Conservation (phyloP, 2,888 invertebrate species). For the Cantharis rustica region DNA sequence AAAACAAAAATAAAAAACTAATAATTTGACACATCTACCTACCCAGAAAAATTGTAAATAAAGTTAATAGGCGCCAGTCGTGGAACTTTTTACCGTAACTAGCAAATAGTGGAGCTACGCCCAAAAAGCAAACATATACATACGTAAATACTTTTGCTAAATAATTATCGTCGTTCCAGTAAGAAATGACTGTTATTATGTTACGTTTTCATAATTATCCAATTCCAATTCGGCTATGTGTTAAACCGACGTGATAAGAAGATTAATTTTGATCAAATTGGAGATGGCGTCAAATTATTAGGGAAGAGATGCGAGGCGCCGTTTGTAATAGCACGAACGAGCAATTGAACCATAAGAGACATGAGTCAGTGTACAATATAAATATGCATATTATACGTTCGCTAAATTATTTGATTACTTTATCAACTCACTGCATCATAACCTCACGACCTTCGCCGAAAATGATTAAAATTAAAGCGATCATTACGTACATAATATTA, state of each 20-base stretch:
- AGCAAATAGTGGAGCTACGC: background rate
- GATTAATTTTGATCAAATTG: conserved; percentile 32
- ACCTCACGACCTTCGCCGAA: background rate
- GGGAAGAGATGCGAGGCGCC: background rate
- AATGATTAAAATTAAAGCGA: background rate
- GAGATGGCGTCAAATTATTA: conserved; percentile 27
- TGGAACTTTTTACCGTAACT: background rate
- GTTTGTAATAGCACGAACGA: background rate
- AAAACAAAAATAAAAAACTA: background rate
- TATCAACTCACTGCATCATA: background rate
- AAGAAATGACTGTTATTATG: background rate
- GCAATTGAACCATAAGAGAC: background rate
- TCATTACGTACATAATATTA: background rate
- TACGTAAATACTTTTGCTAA: background rate
- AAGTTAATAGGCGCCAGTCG: background rate
- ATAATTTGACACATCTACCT: background rate
- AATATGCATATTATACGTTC: background rate
- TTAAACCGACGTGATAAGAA: conserved; percentile 31
- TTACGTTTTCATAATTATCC: background rate
- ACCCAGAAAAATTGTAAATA: background rate
- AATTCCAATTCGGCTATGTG: conserved; percentile 22
- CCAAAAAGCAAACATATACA: background rate
- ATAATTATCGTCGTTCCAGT: background rate
- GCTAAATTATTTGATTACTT: background rate
- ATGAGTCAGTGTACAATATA: background rate